Percentiles rank a stretch among this genome's conserved stretches.
These are phyloP conservation scores for Apamea crenata DNA, from an alignment of 2,888 invertebrate species.

Conservation along the genomic window DNA sequence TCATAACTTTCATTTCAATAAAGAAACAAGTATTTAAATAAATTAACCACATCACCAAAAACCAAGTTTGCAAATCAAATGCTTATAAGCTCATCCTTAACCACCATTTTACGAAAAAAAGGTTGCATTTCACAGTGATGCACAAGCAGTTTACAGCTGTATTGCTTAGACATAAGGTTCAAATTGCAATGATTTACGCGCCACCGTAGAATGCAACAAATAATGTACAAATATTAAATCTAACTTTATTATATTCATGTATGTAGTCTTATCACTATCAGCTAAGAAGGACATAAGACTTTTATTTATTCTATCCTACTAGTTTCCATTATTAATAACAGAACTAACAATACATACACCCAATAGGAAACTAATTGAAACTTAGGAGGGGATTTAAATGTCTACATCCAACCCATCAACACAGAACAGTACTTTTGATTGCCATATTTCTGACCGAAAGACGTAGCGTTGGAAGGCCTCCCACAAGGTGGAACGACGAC, in stretches of 20 bases:
- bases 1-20: slow-evolving; percentile 37
- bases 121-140: slow-evolving; percentile 13
- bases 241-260: slow-evolving; percentile 11
- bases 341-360: background rate
- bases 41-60: slow-evolving; percentile 31
- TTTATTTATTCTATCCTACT: background rate
- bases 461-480: too few relatives aligned
- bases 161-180: background rate
- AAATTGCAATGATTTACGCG: slow-evolving; percentile 26
- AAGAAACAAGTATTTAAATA: slow-evolving; percentile 40
- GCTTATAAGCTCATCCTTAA: slow-evolving; percentile 18
- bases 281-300: slow-evolving; percentile 39
- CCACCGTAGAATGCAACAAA: slow-evolving; percentile 1
- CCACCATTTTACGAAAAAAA: slow-evolving; percentile 4
- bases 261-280: slow-evolving; percentile 27
- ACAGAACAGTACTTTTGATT: background rate
- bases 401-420: background rate
- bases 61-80: slow-evolving; percentile 44
- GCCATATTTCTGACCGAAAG: background rate
- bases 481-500: too few relatives aligned
- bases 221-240: slow-evolving; percentile 41
- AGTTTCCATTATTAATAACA: slow-evolving; percentile 4
- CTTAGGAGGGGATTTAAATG: slow-evolving; percentile 2
- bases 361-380: slow-evolving; percentile 3
- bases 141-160: slow-evolving; percentile 10